Conservation (phyloP, 2,113 vertebrate genomes). For the Paracanthobrama guichenoti region DNA sequence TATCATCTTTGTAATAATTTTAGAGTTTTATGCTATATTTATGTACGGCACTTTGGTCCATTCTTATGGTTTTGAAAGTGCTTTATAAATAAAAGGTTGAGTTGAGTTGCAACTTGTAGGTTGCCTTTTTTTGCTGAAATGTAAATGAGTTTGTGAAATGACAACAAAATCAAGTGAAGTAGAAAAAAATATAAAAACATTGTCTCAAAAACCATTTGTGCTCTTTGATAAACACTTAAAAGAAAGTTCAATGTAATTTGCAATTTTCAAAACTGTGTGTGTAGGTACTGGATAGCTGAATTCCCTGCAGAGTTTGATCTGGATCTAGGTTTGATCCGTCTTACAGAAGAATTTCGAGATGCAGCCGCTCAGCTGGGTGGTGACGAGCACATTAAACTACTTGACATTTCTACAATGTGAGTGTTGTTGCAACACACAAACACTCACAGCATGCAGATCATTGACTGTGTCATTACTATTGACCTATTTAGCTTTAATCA, state of each 20-base stretch:
- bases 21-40: too few relatives aligned
- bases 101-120: background rate
- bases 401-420: conserved; percentile 98
- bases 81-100: too few relatives aligned
- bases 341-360: conserved; percentile 92
- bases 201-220: background rate
- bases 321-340: conserved; percentile 89
- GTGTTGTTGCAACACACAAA: conserved; percentile 50
- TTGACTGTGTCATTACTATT: conserved; percentile 27
- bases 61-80: too few relatives aligned
- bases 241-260: background rate
- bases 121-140: background rate
- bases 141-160: background rate
- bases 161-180: background rate
- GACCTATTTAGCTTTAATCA: conserved; percentile 39
- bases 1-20: too few relatives aligned
- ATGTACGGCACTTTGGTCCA: too few relatives aligned
- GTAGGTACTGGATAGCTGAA: conserved; percentile 95
- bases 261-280: conserved; percentile 26
- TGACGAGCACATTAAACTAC: conserved; percentile 89
- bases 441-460: background rate
- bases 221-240: background rate
- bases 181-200: background rate
- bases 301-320: conserved; percentile 98
- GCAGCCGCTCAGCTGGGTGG: conserved; percentile 83